Conservation (phyloP, 2,113 vertebrate genomes). For the Polypterus bichir region DNA sequence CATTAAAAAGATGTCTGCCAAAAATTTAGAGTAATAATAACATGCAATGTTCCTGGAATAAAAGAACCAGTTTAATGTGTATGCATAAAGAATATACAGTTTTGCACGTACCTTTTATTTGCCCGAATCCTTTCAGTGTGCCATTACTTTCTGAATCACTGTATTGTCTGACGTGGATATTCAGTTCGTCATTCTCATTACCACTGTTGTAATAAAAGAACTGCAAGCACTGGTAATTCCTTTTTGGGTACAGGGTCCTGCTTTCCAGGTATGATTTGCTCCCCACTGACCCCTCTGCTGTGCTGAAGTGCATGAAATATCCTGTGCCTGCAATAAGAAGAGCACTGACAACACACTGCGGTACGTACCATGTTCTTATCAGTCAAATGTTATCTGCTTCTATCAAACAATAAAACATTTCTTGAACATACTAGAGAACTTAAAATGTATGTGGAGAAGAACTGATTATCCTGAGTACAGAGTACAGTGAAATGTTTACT, state of each 20-base stretch:
- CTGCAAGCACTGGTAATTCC: constrained; percentile 74
- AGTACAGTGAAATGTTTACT: no score
- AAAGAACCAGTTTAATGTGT: not conserved
- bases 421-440: no score
- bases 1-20: not conserved
- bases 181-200: constrained; percentile 39
- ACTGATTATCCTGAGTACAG: no score
- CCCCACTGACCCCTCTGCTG: constrained; percentile 27
- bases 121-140: constrained; percentile 42
- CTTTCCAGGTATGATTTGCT: constrained; percentile 61
- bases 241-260: constrained; percentile 66
- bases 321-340: constrained; percentile 52
- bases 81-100: not conserved
- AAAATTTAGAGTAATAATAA: no score
- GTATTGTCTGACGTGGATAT: constrained; percentile 62
- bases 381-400: no score
- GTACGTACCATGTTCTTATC: no score
- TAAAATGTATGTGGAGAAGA: no score
- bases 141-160: constrained; percentile 34
- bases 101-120: constrained; percentile 52
- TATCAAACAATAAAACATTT: no score
- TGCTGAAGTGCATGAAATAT: constrained; percentile 80
- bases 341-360: no score
- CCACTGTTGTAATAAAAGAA: constrained; percentile 78
- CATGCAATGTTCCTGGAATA: not conserved